Conservation (phyloP, 2,113 vertebrate species). For the Carlito syrichta region DNA sequence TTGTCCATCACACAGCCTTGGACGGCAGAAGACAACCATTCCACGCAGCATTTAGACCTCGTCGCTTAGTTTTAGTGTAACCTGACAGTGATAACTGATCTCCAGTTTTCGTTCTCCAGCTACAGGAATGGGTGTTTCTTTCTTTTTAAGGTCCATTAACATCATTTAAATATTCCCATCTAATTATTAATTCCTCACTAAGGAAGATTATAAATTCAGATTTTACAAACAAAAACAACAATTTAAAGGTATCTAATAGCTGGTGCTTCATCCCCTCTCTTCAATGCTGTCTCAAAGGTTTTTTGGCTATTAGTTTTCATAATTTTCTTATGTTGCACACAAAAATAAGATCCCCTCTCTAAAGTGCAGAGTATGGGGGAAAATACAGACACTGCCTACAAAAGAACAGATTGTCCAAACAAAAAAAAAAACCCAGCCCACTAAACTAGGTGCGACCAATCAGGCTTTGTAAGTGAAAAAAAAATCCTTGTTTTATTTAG, state of each 20-base stretch:
- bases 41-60: accelerated
- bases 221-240: background rate
- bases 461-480: background rate
- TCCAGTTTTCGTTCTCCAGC: background rate
- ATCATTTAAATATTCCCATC: background rate
- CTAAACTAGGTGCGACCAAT: background rate
- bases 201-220: background rate
- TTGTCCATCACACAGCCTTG: accelerated
- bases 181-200: background rate
- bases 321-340: background rate
- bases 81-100: background rate
- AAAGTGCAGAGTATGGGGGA: background rate
- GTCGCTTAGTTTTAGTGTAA: background rate
- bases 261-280: background rate
- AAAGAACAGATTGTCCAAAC: background rate
- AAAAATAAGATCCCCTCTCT: background rate
- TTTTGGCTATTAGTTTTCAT: background rate
- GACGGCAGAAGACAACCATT: accelerated
- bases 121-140: background rate
- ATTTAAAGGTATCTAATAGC: background rate
- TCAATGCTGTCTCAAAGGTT: background rate
- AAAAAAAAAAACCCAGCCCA: background rate
- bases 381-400: background rate
- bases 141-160: background rate
- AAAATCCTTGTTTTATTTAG: constrained; percentile 1